phyloP scores from a whole-genome alignment of 2,888 invertebrate species.

The Apoda limacodes region DNA sequence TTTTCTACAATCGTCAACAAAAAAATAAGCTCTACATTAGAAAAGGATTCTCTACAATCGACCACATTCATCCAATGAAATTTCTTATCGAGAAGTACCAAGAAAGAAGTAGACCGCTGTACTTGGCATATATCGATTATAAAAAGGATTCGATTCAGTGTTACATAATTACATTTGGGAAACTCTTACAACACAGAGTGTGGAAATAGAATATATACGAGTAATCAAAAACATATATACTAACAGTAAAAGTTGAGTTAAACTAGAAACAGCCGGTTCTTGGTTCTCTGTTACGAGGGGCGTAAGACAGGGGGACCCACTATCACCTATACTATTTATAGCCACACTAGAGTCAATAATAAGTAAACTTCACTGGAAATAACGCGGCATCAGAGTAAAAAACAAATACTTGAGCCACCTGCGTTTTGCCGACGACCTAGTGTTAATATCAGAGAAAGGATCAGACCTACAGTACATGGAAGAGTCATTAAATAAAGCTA shows the following conservation, averaged over 20 bases:
- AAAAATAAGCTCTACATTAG: constrained; percentile 9
- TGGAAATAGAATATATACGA: constrained; percentile 5
- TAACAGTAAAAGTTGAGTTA: constrained; percentile 10
- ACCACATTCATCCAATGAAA: constrained; percentile 11
- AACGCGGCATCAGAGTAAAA: not conserved
- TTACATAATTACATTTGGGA: constrained; percentile 10
- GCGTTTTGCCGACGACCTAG: constrained; percentile 4
- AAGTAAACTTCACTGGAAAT: not conserved
- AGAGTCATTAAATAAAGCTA: constrained; percentile 4
- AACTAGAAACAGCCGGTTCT: constrained; percentile 7
- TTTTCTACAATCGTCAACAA: constrained; percentile 12
- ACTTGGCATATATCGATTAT: constrained; percentile 6
- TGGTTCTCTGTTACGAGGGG: constrained; percentile 9
- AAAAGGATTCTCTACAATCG: constrained; percentile 11
- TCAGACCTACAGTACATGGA: constrained; percentile 3
- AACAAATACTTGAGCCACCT: constrained; percentile 2
- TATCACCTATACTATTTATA: constrained; percentile 3
- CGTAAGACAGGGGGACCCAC: constrained; percentile 13
- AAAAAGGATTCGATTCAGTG: constrained; percentile 4
- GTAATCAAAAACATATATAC: constrained; percentile 12
- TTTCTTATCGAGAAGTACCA: constrained; percentile 11
- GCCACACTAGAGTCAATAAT: constrained; percentile 5
- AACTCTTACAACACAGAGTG: constrained; percentile 7
- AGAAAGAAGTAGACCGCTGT: constrained; percentile 3
- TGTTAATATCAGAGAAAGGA: constrained; percentile 1